Base-by-base conservation (phyloP, 2,888 invertebrate species). In the Leptura quadrifasciata region DNA sequence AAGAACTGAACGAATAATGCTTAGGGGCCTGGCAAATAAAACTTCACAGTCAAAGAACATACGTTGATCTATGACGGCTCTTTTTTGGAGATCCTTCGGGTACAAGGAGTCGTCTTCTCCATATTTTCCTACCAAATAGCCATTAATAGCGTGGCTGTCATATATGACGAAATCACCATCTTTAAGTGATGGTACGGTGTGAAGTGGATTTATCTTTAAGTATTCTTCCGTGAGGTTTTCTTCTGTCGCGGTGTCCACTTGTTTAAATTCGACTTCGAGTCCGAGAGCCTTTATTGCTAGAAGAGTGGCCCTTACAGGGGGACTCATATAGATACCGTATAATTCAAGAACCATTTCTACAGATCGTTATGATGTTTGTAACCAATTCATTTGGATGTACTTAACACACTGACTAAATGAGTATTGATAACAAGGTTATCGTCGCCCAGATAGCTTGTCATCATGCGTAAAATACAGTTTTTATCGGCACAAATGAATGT, bases 121-220 rank as follows among this genome's bases (percentile, higher is more conserved):
- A n/a, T 79, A 86, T 52, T 82, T 80, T 9, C 77, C 76, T 2
- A 82, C 80, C 47, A 84, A 65, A 63, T 83, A 84, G 9, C 79
- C 73, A 67, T 81, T 83, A 58, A 84, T 84, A 4, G 79, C 81
- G 78, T 82, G 90, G 90, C 91, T 91, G 84, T 92, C 92, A 90
- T 91, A 91, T 75, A 92, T 79, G 5, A 86, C 83, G 77, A 91
- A 91, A 70, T 91, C 91, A n/a, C 91, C 92, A 75, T 92, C 91
- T 64, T 86, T 87, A 21, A 92, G 82, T 18, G 91, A 88, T 0
- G 93, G 93, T 2, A 93, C 85, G 0, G 91, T 84, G 78, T 91
- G 91, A 74, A 91, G 91, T 0, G 91, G 91, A 81, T 91, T 91
- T 76, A 75, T 15, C 17, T 70, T 80, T 31, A 88, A 65, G 78